Evolutionary conservation across 2,888 invertebrate species (phyloP).

Genomic region (Scaptomyza flava): DNA sequence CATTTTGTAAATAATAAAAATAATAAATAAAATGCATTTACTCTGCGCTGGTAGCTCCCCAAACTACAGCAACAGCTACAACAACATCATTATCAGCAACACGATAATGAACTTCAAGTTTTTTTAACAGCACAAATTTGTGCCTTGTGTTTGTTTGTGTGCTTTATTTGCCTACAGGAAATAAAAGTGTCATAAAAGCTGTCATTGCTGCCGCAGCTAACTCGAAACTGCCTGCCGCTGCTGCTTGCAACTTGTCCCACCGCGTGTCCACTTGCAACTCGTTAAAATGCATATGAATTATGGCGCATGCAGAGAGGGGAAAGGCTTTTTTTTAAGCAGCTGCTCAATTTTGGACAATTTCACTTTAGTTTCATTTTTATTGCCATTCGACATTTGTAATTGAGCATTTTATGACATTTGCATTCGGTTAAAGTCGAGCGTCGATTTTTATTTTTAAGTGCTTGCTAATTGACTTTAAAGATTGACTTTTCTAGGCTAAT

Average conservation of each 20-base stretch:
- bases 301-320: constrained; percentile 26
- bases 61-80: background rate
- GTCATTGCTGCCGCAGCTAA: constrained; percentile 50
- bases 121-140: constrained; percentile 51
- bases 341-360: constrained; percentile 67
- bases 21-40: constrained; percentile 54
- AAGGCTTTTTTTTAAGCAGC: constrained; percentile 51
- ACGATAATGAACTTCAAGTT: constrained; percentile 70
- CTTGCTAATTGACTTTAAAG: constrained; percentile 59
- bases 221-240: no score
- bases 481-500: constrained; percentile 20
- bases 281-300: constrained; percentile 62
- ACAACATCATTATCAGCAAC: constrained; percentile 3
- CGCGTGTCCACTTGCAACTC: constrained; percentile 4
- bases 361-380: constrained; percentile 62
- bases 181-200: constrained; percentile 76
- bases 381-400: constrained; percentile 39
- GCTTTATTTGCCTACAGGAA: constrained; percentile 73
- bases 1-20: constrained; percentile 71
- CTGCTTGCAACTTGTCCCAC: background rate
- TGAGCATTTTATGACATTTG: constrained; percentile 39
- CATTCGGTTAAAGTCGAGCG: constrained; percentile 16
- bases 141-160: background rate
- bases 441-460: constrained; percentile 36
- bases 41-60: constrained; percentile 6